phyloP scores from a whole-genome alignment of 2,113 vertebrate species.

The Ciconia stormi region DNA sequence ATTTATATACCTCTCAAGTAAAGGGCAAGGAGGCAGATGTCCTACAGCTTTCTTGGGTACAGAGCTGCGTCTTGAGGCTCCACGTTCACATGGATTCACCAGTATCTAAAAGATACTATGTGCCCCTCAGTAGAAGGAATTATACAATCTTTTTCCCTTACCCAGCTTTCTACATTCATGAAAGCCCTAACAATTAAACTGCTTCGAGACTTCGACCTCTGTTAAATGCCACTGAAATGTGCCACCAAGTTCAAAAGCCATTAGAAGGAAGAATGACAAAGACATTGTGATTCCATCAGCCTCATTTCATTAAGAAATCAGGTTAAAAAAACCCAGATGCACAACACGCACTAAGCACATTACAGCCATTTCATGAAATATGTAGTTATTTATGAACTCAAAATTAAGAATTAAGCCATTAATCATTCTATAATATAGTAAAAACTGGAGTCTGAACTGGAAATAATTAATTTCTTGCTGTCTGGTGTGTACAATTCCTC shows the following conservation, averaged over 20 bases:
- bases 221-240: not conserved
- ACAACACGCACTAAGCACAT: not conserved
- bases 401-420: slow-evolving; percentile 2
- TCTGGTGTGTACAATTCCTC: not conserved
- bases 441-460: too few relatives aligned
- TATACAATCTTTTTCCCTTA: not conserved
- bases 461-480: not conserved
- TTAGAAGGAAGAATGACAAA: not conserved
- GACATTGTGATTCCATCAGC: not conserved
- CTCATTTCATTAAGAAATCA: not conserved
- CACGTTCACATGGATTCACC: rapidly evolving
- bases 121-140: not conserved
- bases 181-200: not conserved
- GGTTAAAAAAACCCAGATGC: not conserved
- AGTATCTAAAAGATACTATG: not conserved
- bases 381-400: not conserved
- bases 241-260: not conserved
- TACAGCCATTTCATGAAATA: not conserved
- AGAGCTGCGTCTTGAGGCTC: not conserved
- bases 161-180: not conserved
- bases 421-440: not conserved
- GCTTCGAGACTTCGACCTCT: not conserved
- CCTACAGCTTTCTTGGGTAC: not conserved
- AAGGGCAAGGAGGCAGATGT: not conserved
- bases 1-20: not conserved